Evolutionary conservation across 1,140 invertebrate genomes (phyloP), one percentile per base, ranked within the genome.

Genomic region (Phthorimaea operculella): DNA sequence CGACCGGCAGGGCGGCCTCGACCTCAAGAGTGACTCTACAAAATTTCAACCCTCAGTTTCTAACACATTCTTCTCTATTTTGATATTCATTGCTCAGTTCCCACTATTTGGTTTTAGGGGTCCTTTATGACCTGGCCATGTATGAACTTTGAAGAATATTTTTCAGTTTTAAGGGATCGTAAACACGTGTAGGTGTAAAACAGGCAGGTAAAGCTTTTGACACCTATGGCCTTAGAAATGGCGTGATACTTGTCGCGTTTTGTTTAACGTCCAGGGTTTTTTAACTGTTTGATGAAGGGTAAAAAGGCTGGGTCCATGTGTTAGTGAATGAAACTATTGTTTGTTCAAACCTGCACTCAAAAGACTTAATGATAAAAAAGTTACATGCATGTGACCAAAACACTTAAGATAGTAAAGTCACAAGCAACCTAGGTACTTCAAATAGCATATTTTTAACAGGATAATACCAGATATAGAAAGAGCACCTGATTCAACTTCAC

Each of bases 201-300:
- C n/a, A n/a, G 10, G 36, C 80, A 82, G 79, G 80, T 84, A 84
- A 80, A 73, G 76, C 80, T 84, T 84, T 84, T 84, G 80, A 84
- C 80, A 84, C 80, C 80, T 84, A 80, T 16, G 59, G 63, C 56
- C 65, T 63, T 60, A 51, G 62, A 60, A 58, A 60, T 59, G 66
- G 79, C 71, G 80, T 81, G 75, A 81, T 79, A 74, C 68, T 79
- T 71, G 61, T 68, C 79, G 76, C 80, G 62, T 73, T 70, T 63
- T 76, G 65, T 76, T 82, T 83, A 80, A 68, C 75, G 57, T 39
- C 36, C 36, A 2, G n/a, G 10, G 74, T 39, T 80, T 77, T 81
- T 73, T 74, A 57, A 57, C 53, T 77, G 57, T 76, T 74, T 78
- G 66, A 70, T 64, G 59, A 71, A 63, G 62, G 54, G 52, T 59